A percentile compares a stretch with the other conserved stretches of the same genome.
phyloP scores from a whole-genome alignment of 2,113 vertebrate genomes.

The Tychaedon coryphoeus region DNA sequence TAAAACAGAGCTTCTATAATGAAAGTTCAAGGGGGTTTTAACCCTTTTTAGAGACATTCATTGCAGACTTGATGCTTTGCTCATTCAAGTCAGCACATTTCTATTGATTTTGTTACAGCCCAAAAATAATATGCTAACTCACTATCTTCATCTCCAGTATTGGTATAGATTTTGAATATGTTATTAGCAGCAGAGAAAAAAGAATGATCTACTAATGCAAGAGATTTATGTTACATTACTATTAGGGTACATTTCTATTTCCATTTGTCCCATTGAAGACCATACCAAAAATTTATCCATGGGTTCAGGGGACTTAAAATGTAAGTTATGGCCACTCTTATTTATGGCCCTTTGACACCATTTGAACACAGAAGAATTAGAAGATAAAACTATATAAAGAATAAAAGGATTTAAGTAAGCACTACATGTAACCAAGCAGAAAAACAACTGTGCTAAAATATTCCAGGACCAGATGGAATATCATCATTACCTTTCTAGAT shows the following conservation, averaged over 20 bases:
- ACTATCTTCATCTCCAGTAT: not conserved
- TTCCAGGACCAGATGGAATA: not conserved
- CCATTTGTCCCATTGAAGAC: not conserved
- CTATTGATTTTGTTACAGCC: not conserved
- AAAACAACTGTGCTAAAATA: not conserved
- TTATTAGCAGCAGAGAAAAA: not conserved
- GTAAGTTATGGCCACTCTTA: not conserved
- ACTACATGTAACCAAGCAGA: not conserved
- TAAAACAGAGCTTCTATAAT: not conserved
- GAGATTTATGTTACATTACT: not conserved
- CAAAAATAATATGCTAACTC: not conserved
- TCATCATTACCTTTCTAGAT: not conserved
- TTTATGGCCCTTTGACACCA: not conserved
- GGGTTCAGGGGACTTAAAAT: not conserved
- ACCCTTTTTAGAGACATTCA: not conserved
- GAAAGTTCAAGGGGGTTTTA: not conserved
- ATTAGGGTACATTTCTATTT: not conserved
- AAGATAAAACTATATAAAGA: not conserved
- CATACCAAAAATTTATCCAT: not conserved
- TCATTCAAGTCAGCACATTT: not conserved
- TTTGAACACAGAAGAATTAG: not conserved
- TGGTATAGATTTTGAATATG: not conserved
- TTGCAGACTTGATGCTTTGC: not conserved
- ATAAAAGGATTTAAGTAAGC: not conserved
- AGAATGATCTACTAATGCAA: not conserved